Conservation (phyloP, 2,113 vertebrate genomes). For the Hylia prasina region DNA sequence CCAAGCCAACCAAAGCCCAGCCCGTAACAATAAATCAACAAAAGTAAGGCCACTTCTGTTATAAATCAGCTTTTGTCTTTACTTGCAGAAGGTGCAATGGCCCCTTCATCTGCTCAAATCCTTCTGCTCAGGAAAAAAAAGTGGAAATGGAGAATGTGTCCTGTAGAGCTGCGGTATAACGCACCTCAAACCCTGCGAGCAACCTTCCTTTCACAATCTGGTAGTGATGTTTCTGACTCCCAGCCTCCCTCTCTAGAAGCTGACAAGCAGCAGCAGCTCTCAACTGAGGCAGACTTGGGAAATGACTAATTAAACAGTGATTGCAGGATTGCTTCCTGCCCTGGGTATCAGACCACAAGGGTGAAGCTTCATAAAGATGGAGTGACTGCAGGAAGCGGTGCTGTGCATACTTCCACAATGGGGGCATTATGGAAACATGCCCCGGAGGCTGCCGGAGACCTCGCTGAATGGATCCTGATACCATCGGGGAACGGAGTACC, state of each 20-base stretch:
- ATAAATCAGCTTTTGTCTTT: conserved; percentile 16
- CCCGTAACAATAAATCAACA: neutral
- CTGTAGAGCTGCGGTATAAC: rapidly evolving
- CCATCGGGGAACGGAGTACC: conserved; percentile 59
- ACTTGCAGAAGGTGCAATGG: neutral
- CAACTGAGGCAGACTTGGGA: conserved; percentile 21
- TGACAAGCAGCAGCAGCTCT: conserved; percentile 6
- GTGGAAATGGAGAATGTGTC: neutral
- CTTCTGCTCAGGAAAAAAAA: neutral
- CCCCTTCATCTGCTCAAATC: neutral
- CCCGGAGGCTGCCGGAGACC: conserved; percentile 44
- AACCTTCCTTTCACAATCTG: neutral
- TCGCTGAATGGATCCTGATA: conserved; percentile 43
- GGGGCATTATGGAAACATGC: conserved; percentile 61
- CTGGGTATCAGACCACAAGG: conserved; percentile 42
- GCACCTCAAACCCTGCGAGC: neutral
- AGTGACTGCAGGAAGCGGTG: conserved; percentile 33
- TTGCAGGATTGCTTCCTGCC: conserved; percentile 61
- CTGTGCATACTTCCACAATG: conserved; percentile 42
- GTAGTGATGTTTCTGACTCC: neutral
- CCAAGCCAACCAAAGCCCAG: neutral
- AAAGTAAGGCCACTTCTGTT: neutral
- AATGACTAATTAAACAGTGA: conserved; percentile 61
- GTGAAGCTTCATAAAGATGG: conserved; percentile 40
- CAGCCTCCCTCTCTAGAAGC: neutral